Conservation (phyloP, 2,797 vertebrate genomes). For the Stomatorhinus walkeri region DNA sequence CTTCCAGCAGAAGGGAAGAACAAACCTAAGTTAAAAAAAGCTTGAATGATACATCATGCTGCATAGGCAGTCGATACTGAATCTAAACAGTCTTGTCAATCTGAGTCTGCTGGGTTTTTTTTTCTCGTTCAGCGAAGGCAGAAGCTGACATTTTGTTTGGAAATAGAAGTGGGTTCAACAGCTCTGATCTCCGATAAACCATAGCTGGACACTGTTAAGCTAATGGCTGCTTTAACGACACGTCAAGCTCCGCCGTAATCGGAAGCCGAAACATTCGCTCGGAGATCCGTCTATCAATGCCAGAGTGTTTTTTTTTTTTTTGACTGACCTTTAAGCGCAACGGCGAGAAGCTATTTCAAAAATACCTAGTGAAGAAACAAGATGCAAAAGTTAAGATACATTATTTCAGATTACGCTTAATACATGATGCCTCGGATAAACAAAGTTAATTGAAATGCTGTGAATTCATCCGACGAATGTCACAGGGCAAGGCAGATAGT, state of each 20-base stretch:
- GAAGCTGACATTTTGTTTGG: constrained; percentile 51
- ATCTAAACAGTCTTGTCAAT: constrained; percentile 78
- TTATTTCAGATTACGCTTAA: neutral
- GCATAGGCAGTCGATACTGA: constrained; percentile 80
- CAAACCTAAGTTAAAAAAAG: constrained; percentile 49
- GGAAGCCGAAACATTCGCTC: constrained; percentile 36
- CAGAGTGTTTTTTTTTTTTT: neutral
- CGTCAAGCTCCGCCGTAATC: constrained; percentile 45
- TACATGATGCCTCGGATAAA: neutral
- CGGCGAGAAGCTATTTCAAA: neutral
- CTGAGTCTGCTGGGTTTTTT: constrained; percentile 73
- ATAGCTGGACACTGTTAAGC: constrained; percentile 39
- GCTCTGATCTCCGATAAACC: constrained; percentile 47
- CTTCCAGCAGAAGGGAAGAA: constrained; percentile 51
- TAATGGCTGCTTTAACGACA: constrained; percentile 46
- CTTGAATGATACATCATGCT: constrained; percentile 82
- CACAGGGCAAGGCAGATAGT: neutral
- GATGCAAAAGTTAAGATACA: neutral
- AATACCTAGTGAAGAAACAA: neutral
- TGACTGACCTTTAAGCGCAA: constrained; percentile 8
- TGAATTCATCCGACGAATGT: neutral
- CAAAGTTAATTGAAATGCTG: neutral
- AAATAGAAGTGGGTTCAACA: constrained; percentile 53
- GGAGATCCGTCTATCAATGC: constrained; percentile 30
- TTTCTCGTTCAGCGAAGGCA: neutral